Evolutionary conservation across 2,113 vertebrate species (phyloP).

Genomic region (Brachypteracias leptosomus): DNA sequence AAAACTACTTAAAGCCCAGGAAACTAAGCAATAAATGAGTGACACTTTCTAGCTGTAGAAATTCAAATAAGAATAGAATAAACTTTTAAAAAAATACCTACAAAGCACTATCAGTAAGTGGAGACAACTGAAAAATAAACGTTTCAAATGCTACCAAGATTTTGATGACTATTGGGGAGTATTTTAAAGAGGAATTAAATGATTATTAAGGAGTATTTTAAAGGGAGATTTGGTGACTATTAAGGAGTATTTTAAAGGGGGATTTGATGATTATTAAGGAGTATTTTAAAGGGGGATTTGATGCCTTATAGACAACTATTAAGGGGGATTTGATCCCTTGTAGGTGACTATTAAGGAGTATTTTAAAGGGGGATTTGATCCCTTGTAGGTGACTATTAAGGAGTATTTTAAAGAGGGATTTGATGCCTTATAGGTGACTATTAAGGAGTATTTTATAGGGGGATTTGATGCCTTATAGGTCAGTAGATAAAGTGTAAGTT

Average conservation of each 20-base stretch:
- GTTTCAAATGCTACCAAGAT: background rate
- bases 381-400: background rate
- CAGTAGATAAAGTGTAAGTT: background rate
- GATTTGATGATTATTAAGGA: no score
- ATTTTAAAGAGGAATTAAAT: background rate
- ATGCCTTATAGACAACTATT: no score
- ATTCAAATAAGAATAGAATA: background rate
- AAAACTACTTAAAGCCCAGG: background rate
- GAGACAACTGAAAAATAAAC: background rate
- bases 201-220: no score
- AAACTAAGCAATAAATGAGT: background rate
- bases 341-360: background rate
- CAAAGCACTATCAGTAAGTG: background rate
- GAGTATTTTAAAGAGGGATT: background rate
- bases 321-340: no score
- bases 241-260: no score
- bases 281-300: no score
- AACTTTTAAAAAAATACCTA: background rate
- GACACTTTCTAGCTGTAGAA: background rate
- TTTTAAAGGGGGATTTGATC: background rate
- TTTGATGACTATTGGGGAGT: background rate
- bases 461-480: background rate
- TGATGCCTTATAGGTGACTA: no score
- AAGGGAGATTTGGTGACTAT: no score
- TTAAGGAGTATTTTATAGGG: background rate